Evolutionary conservation across 2,113 vertebrate genomes (phyloP).

Genomic region (Larimichthys crocea): DNA sequence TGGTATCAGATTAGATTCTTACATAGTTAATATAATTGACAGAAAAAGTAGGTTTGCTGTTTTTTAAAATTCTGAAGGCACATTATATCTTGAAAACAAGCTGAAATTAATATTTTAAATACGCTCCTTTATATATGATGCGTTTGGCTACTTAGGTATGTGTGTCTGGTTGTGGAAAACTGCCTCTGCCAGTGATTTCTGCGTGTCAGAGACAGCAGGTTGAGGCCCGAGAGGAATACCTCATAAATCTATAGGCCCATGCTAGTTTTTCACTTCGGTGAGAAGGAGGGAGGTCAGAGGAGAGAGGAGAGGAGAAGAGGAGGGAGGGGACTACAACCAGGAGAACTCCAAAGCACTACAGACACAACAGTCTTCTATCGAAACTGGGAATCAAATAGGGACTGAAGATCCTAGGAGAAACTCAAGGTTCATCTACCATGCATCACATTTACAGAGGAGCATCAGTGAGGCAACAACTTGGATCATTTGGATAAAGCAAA

Average conservation of each 20-base stretch:
- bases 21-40: too few species aligned
- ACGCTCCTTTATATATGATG: not conserved
- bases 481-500: not conserved
- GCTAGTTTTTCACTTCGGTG: slow-evolving; percentile 75
- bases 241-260: slow-evolving; percentile 69
- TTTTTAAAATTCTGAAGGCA: not conserved
- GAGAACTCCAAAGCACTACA: slow-evolving; percentile 26
- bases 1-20: too few species aligned
- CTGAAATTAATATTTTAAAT: not conserved
- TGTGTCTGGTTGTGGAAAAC: not conserved
- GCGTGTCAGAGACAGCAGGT: slow-evolving; percentile 48
- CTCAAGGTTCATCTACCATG: not conserved
- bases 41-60: too few species aligned
- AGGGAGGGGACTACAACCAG: slow-evolving; percentile 11
- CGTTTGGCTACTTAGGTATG: not conserved
- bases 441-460: not conserved
- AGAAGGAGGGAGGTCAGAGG: slow-evolving; percentile 60
- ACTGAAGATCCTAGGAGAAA: slow-evolving; percentile 9
- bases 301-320: slow-evolving; percentile 9
- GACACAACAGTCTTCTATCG: slow-evolving; percentile 6
- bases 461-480: not conserved
- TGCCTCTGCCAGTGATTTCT: slow-evolving; percentile 21
- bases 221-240: slow-evolving; percentile 46
- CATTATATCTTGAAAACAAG: not conserved
- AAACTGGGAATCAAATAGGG: not conserved